Percentiles rank a stretch among this genome's conserved stretches.
phyloP scores from a whole-genome alignment of 1,140 invertebrate genomes.

The Tenebrio molitor region DNA sequence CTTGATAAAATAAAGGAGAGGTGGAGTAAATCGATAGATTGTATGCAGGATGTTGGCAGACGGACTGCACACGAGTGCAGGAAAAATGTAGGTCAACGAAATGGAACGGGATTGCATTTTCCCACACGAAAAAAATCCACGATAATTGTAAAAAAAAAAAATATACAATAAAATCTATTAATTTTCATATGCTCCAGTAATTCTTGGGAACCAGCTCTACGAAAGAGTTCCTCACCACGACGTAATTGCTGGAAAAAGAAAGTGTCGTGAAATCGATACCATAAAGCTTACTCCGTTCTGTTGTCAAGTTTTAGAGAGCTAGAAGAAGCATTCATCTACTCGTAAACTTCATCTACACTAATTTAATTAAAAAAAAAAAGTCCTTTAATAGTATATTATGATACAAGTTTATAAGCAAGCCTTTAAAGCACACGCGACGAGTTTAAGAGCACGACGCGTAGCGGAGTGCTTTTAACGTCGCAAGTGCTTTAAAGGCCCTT shows the following conservation, averaged over 20 bases:
- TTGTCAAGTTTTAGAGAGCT: conserved; percentile 29
- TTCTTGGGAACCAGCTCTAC: conserved; percentile 1
- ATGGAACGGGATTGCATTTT: conserved; percentile 47
- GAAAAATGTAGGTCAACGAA: conserved; percentile 47
- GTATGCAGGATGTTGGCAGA: conserved; percentile 48
- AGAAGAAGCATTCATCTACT: conserved; percentile 19
- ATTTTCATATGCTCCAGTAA: conserved; percentile 28
- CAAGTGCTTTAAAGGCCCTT: too few relatives aligned
- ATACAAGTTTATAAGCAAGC: too few relatives aligned
- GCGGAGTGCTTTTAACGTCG: too few relatives aligned
- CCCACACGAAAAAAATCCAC: too few relatives aligned
- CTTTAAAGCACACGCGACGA: too few relatives aligned
- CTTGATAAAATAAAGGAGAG: conserved; percentile 24
- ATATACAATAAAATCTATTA: conserved; percentile 4
- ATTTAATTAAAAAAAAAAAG: background rate
- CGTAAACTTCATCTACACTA: too few relatives aligned
- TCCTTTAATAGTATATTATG: too few relatives aligned
- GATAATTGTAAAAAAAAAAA: background rate
- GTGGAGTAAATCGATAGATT: conserved; percentile 46
- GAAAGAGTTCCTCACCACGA: conserved; percentile 27
- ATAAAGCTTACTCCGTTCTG: conserved; percentile 19
- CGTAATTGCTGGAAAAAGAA: conserved; percentile 30
- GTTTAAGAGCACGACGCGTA: too few relatives aligned
- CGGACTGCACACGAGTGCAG: conserved; percentile 6
- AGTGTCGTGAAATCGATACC: conserved; percentile 33